phyloP scores from a whole-genome alignment of 2,888 invertebrate genomes.

The Drosophila mayaguana region DNA sequence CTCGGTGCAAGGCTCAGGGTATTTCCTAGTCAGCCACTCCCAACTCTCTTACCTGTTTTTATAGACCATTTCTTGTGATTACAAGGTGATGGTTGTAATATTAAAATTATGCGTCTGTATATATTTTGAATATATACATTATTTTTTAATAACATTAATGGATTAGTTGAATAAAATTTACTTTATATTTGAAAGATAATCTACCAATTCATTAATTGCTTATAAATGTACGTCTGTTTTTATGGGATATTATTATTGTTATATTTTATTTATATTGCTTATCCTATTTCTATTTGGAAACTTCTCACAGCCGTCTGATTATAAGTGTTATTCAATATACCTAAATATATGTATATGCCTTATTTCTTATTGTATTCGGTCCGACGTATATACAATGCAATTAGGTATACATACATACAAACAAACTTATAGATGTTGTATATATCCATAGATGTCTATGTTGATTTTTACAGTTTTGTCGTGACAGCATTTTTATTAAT shows the following conservation, averaged over 20 bases:
- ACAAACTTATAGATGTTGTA: neutral
- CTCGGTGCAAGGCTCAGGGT: neutral
- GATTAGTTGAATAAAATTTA: neutral
- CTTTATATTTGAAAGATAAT: neutral
- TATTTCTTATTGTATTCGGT: neutral
- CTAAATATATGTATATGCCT: neutral
- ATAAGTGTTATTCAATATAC: neutral
- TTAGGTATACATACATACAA: neutral
- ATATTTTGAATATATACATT: neutral
- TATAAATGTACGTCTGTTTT: neutral
- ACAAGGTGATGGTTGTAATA: neutral
- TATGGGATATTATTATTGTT: too few species aligned
- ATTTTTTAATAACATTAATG: neutral
- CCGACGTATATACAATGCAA: neutral
- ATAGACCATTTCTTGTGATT: neutral
- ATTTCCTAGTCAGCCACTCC: neutral
- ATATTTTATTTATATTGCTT: neutral
- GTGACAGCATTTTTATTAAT: constrained; percentile 26
- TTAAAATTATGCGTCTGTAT: neutral
- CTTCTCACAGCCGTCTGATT: neutral
- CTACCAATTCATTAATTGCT: neutral
- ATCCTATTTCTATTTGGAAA: neutral
- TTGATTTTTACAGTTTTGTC: neutral
- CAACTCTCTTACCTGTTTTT: neutral
- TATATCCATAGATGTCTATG: neutral